Evolutionary conservation across 2,113 vertebrate genomes (phyloP).

Genomic region (Solea solea): DNA sequence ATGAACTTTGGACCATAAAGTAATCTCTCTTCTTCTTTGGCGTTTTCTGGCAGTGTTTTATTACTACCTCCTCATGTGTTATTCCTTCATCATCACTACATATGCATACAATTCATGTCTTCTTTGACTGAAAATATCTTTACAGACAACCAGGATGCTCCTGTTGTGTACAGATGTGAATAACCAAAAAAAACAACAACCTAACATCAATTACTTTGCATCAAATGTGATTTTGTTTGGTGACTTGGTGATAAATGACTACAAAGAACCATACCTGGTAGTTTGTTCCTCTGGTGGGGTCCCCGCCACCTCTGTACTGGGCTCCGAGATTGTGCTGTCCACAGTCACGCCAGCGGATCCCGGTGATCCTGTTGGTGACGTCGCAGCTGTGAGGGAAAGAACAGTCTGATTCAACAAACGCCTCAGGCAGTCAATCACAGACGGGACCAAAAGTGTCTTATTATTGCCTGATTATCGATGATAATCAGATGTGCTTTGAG

Average conservation of each 20-base stretch:
- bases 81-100: too few relatives aligned
- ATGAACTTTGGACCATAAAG: not conserved
- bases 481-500: conserved; percentile 23
- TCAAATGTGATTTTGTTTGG: too few relatives aligned
- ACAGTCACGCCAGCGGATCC: conserved; percentile 74
- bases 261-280: conserved; percentile 74
- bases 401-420: conserved; percentile 24
- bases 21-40: too few relatives aligned
- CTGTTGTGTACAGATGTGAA: too few relatives aligned
- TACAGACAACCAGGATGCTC: too few relatives aligned
- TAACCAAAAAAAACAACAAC: too few relatives aligned
- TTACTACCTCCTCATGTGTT: too few relatives aligned
- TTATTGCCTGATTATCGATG: not conserved
- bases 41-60: too few relatives aligned
- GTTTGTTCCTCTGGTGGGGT: conserved; percentile 81
- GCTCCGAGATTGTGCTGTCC: conserved; percentile 73
- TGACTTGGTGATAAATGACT: too few relatives aligned
- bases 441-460: not conserved
- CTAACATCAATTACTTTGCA: too few relatives aligned
- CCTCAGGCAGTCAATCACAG: conserved; percentile 1
- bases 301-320: conserved; percentile 72
- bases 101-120: too few relatives aligned
- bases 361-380: conserved; percentile 77
- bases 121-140: too few relatives aligned
- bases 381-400: conserved; percentile 63